Evolutionary conservation across 2,888 invertebrate species (phyloP), one percentile per base, ranked within the genome.

Genomic region (Drosophila pegasa): DNA sequence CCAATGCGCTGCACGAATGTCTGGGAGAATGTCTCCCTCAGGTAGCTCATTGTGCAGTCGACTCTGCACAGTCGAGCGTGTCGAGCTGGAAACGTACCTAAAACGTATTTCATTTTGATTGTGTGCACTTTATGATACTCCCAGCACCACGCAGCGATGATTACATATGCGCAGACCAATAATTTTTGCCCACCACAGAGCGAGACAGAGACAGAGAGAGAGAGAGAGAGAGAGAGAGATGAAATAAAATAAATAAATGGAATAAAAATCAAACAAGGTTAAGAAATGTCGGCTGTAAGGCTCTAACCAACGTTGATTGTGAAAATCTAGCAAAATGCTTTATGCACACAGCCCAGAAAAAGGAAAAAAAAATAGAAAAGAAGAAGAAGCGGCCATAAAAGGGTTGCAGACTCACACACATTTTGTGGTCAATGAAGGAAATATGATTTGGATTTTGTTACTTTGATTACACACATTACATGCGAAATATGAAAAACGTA

Each of bases 161-260:
- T 86, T 90, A 88, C 90, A 90, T 90, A 90, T 89, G 90, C 87
- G 89, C 90, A 90, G 90, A 90, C 89, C 89, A 89, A 90, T 88
- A 90, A 90, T 90, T 90, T 90, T 87, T 80, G 64, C 45, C 58
- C 55, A 38, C 47, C 52, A 56, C 45, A 45, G 47, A 47, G 29
- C 27, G 25, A 25, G 47, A 47, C 47, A 45, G 25, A 25, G 25
- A n/a, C 43, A 25, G 22, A 3, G 25, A 27, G 16, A 3, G 9
- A 29, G n/a, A 10, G 8, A 25, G 4, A 14, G 18, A 12, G 48
- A 5, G 16, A 8, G n/a, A 6, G 50, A 50, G 33, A 35, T 31
- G 47, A 25, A 31, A 54, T 48, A 25, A 16, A 41, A 51, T 55
- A 40, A 45, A 62, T 52, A 41, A 67, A 56, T 47, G 61, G 74